Percentiles rank a stretch among this genome's conserved stretches.
Evolutionary conservation across 2,888 invertebrate genomes (phyloP).

Genomic region (Thelaira solivaga): DNA sequence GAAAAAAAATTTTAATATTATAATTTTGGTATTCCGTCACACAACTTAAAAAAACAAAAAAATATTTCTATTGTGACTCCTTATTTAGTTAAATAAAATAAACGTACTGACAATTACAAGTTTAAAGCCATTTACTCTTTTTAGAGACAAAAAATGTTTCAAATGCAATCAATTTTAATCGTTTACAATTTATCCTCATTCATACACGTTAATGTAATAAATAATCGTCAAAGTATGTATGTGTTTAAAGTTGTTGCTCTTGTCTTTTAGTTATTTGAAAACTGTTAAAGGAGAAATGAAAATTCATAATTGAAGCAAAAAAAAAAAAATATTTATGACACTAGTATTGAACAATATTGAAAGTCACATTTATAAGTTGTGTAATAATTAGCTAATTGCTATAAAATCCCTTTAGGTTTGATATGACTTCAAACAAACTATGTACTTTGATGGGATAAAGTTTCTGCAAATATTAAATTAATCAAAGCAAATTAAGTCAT

Average conservation of each 20-base stretch:
- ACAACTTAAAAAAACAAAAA: no score
- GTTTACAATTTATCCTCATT: conserved; percentile 27
- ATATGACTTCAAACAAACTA: not conserved
- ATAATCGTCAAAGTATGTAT: not conserved
- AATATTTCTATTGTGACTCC: conserved; percentile 23
- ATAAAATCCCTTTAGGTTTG: not conserved
- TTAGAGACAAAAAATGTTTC: not conserved
- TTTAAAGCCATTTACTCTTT: not conserved
- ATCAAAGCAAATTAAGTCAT: no score
- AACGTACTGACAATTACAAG: not conserved
- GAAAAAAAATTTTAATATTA: conserved; percentile 7
- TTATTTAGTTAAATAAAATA: conserved; percentile 14
- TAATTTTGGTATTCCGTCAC: not conserved
- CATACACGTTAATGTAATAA: conserved; percentile 9
- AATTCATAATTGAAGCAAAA: conserved; percentile 12
- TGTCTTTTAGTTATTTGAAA: conserved; percentile 3
- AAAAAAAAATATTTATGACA: conserved; percentile 22
- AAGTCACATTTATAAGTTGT: not conserved
- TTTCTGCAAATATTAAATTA: no score
- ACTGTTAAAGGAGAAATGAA: conserved; percentile 10
- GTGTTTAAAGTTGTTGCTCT: not conserved
- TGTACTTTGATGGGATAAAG: no score
- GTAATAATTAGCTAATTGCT: conserved; percentile 34
- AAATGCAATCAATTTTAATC: conserved; percentile 45
- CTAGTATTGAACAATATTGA: not conserved